Base-by-base conservation (phyloP, 2,888 invertebrate species). In the Labia minor region DNA sequence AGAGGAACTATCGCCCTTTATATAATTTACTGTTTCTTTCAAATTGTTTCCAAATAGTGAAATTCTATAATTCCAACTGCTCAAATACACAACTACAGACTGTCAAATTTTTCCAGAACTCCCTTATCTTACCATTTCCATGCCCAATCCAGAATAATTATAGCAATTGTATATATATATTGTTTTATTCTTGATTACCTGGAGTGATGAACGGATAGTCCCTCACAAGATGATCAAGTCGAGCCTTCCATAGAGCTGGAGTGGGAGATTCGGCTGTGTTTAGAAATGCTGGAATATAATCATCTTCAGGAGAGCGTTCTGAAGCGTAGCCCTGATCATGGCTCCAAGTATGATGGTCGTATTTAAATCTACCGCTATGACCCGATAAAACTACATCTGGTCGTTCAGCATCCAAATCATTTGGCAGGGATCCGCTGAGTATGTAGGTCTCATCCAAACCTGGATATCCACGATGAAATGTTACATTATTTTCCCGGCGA, bases 291-390 rank as follows among this genome's bases (percentile, higher is more conserved):
- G 87, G 87, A 26, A 86, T 86, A 77, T 83, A 85, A 77, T 89
- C 89, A 71, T 89, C 89, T 77, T 89, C 89, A 1, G 89, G 89
- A 0, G 88, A 88, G 62, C 88, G 79, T 75, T 89, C 88, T 10
- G 87, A 88, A 0, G 86, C 88, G 77, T 89, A 89, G 49, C 89
- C 89, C 75, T 88, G 88, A 77, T 89, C 88, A 18, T 69, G 65
- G 21, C 62, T 19, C 37, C 62, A 4, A 33, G 33, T n/a, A 66
- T 21, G 11, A 64, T 66, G 16, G 62, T 65, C 21, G 62, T 70
- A 62, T 74, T 72, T 65, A 82, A 82, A 70, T 83, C 83, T 65
- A 73, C 73, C 16, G 80, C 75, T 72, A 84, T 83, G 21, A 68
- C 67, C 71, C 84, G 78, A 75, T 3, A 66, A 19, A n/a, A 68